Conservation (phyloP, 2,888 invertebrate species). For the Drosophila nr. fundita region DNA sequence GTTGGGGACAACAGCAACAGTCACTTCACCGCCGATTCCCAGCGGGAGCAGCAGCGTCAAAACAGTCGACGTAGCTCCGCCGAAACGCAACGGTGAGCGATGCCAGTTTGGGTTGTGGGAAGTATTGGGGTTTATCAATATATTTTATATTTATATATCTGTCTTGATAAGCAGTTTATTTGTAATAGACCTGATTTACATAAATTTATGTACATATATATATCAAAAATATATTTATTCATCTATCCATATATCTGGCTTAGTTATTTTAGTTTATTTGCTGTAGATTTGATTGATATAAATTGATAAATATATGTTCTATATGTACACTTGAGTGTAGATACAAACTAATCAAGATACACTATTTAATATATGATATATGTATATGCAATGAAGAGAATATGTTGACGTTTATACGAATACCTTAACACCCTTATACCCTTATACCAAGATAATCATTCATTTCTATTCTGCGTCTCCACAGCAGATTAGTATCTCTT, state of each 20-base stretch:
- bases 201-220: background rate
- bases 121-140: too few species aligned
- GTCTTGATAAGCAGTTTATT: background rate
- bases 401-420: background rate
- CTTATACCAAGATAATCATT: background rate
- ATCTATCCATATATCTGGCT: background rate
- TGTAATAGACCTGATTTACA: background rate
- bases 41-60: conserved; percentile 49
- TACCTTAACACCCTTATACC: too few species aligned
- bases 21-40: conserved; percentile 23
- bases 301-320: background rate
- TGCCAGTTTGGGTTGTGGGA: background rate
- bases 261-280: background rate
- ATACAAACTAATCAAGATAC: background rate
- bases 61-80: conserved; percentile 87
- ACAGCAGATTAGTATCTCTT: background rate
- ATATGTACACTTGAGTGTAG: background rate
- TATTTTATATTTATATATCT: background rate
- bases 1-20: conserved; percentile 81
- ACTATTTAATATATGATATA: background rate
- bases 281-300: background rate
- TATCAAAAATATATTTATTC: background rate
- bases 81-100: conserved; percentile 84
- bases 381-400: background rate
- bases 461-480: background rate